phyloP scores from a whole-genome alignment of 2,797 vertebrate species.

The Dicrostonyx torquatus region DNA sequence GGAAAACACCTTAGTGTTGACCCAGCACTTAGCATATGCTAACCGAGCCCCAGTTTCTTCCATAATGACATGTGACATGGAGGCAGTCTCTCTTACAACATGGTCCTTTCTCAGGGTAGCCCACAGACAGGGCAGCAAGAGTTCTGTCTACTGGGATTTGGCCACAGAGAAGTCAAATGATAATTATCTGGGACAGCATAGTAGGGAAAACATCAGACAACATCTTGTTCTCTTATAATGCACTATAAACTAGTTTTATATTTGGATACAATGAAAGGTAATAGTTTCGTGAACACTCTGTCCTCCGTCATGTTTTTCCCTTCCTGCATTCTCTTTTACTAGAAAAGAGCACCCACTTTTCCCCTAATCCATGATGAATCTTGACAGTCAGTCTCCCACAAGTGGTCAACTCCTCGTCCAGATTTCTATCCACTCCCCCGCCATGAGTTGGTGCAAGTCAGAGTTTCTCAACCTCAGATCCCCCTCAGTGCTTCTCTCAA shows the following conservation, averaged over 20 bases:
- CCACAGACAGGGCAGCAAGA: background rate
- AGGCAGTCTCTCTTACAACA: background rate
- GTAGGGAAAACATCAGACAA: background rate
- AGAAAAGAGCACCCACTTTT: background rate
- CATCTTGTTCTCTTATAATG: background rate
- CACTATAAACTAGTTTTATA: background rate
- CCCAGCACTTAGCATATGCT: background rate
- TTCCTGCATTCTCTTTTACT: background rate
- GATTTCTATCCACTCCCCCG: background rate
- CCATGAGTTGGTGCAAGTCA: background rate
- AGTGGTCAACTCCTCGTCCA: background rate
- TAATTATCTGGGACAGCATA: background rate
- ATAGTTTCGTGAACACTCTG: background rate
- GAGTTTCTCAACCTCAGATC: background rate
- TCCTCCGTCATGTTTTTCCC: background rate
- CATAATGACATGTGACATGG: background rate
- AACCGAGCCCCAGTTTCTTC: background rate
- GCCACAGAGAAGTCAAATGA: background rate
- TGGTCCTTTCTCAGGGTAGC: background rate
- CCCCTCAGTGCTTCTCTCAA: background rate
- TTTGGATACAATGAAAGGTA: background rate
- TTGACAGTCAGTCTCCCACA: background rate
- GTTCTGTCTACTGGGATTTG: background rate
- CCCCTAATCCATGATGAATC: background rate
- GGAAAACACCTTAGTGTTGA: background rate